Conservation (phyloP, 2,888 invertebrate genomes). For the Drosophila melanosoma region DNA sequence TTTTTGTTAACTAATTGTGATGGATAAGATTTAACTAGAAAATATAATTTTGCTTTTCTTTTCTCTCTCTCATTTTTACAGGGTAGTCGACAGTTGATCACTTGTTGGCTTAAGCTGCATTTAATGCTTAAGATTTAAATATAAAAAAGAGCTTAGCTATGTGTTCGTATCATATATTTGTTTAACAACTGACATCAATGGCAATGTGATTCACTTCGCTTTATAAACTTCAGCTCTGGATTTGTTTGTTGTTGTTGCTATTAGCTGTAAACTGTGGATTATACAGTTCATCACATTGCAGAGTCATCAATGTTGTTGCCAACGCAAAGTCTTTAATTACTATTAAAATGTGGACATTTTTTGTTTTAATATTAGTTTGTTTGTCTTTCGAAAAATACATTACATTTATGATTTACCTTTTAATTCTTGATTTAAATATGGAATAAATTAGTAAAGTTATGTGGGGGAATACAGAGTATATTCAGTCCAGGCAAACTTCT, state of each 20-base stretch:
- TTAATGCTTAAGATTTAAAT: not conserved
- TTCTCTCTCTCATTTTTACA: not conserved
- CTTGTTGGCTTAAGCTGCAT: not conserved
- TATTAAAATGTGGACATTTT: not conserved
- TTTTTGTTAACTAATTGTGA: not conserved
- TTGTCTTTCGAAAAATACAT: not conserved
- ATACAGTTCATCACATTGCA: constrained; percentile 20
- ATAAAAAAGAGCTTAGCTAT: not conserved
- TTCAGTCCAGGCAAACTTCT: not conserved
- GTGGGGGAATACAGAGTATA: not conserved
- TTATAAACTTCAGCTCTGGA: constrained; percentile 31
- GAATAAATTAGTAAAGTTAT: no score
- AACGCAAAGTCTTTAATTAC: not conserved
- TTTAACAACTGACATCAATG: constrained; percentile 1
- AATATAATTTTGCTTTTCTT: not conserved
- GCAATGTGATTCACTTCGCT: constrained; percentile 26
- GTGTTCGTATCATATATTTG: not conserved
- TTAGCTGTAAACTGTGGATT: not conserved
- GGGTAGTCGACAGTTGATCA: constrained; percentile 5
- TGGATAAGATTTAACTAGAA: not conserved
- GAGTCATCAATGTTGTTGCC: not conserved
- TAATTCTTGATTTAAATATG: not conserved
- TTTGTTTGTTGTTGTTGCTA: not conserved
- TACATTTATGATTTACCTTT: not conserved
- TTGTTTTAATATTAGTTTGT: not conserved